Base-by-base conservation (phyloP, 2,888 invertebrate genomes). In the Orthosia gracilis region DNA sequence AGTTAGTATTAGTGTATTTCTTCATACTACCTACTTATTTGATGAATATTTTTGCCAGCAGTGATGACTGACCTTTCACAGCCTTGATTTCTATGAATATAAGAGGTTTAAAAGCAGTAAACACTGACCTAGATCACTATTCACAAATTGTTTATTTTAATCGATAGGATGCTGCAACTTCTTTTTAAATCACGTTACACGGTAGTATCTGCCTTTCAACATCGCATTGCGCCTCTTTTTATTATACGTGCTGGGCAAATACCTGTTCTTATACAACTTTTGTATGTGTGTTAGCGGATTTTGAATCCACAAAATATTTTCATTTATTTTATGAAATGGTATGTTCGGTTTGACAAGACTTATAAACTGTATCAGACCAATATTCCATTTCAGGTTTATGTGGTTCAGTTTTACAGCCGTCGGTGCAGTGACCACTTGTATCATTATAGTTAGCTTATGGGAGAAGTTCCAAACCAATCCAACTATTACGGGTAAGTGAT, bases 381-480 rank as follows among this genome's bases (percentile, higher is more conserved):
- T 11, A 13, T 63, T 70, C 31, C 65, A 69, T 82, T 84, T 2
- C 90, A 98, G 98, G 91, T 97, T 98, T 88, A 97, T 98, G 97
- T 98, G 98, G 98, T 98, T 98, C 89, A 97, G 97, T 86, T 98
- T 98, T 87, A 97, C 98, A 12, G 96, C 97, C 12, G 94, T 97
- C 64, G 98, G 98, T 1, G 97, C 98, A 0, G 97, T 98, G 0
- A 97, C 98, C 0, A 98, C 98, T 0, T 96, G 97, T 80, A 97
- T 98, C 58, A 98, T 98, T 78, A 98, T 98, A 68, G 97, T 97
- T 62, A 98, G 98, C 88, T 95, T 98, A 49, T 98, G 98, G 98
- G 97, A 98, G 87, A 98, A 98, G 91, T 98, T 98, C 92, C 98
- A 98, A 95, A 98, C 98, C 0, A 98, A 98, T 94, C 98, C 98